Evolutionary conservation across 2,888 invertebrate species (phyloP), one percentile per base, ranked within the genome.

Genomic region (Criorhina ranunculi): DNA sequence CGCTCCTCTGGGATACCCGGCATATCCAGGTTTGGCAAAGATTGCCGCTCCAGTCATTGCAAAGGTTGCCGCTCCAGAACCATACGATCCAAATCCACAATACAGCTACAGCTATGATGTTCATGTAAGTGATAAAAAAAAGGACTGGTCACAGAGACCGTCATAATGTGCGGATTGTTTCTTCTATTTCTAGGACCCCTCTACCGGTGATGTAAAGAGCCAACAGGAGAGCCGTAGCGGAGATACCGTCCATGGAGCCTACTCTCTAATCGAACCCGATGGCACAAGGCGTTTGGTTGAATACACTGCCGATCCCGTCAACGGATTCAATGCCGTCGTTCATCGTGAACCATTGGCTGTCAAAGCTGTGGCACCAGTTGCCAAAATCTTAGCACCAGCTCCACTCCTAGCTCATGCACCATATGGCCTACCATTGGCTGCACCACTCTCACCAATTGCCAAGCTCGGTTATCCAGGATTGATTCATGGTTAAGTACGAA

Each of bases 251-350:
- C 93, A 93, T 87, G 93, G 93, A 69, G 91, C 92, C 82, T 94
- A 93, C 90, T 92, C 93, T 53, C 89, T 93, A 19, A 92, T 93
- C 67, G 93, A 94, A 88, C 92, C 94, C 80, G 93, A 94, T 87
- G 94, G 93, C 87, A 93, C 93, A 76, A 91, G 93, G 81, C 92
- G 93, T 81, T 91, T 92, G 87, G 94, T 94, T 11, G 93, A 93
- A 88, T 94, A 94, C 90, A 93, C 93, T 66, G 93, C 94, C 64
- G 93, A 94, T 90, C 93, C 93, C 53, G 91, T 93, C 75, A 92
- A 93, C 88, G 94, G 93, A 60, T 94, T 94, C 92, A 93, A 94
- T 88, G 93, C 93, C 76, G 93, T 93, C 49, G 94, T 94, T 15
- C 93, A 92, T 87, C 92, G 92, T 62, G 92, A 93, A 88, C 93